phyloP scores from a whole-genome alignment of 2,113 vertebrate genomes.

The Theropithecus gelada region DNA sequence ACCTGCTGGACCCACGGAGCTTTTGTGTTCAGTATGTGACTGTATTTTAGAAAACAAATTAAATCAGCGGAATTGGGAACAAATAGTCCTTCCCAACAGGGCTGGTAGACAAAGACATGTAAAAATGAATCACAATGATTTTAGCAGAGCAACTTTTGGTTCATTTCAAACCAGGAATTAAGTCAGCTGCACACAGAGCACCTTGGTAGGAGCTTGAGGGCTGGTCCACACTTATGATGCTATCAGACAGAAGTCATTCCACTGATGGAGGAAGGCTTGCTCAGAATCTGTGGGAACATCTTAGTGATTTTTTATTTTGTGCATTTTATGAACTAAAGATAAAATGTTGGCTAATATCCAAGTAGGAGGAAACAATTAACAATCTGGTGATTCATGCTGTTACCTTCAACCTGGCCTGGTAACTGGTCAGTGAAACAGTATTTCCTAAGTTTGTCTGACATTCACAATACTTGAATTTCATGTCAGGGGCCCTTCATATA shows the following conservation, averaged over 20 bases:
- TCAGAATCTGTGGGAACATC: background rate
- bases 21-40: background rate
- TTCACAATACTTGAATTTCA: background rate
- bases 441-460: background rate
- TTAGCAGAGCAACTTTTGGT: background rate
- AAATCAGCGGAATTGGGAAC: conserved; percentile 7
- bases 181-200: background rate
- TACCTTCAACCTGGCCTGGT: background rate
- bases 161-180: conserved; percentile 9
- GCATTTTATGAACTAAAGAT: background rate
- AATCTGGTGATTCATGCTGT: background rate
- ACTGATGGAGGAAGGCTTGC: background rate
- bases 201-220: background rate
- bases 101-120: conserved; percentile 21
- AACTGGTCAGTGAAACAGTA: background rate
- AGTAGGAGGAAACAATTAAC: background rate
- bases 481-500: background rate
- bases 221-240: no score
- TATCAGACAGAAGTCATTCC: background rate
- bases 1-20: conserved; percentile 37
- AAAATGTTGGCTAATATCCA: background rate
- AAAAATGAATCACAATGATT: conserved; percentile 15
- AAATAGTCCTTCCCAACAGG: conserved; percentile 45
- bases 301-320: conserved; percentile 1
- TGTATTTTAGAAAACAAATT: conserved; percentile 47